phyloP scores from a whole-genome alignment of 2,113 vertebrate species.

The Megalops atlanticus region DNA sequence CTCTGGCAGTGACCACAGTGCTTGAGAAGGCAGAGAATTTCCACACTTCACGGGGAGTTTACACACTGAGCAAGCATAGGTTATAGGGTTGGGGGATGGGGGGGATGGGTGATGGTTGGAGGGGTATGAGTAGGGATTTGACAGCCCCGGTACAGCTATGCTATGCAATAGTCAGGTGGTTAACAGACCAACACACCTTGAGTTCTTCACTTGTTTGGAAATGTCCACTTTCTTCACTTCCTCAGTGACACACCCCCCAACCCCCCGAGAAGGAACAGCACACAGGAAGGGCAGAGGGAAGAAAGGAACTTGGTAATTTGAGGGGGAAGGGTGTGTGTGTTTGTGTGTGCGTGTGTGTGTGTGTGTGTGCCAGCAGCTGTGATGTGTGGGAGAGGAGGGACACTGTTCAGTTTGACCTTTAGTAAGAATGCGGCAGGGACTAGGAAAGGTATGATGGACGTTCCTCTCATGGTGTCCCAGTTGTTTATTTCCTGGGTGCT shows the following conservation, averaged over 20 bases:
- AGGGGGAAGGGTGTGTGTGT: neutral
- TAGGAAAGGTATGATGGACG: too few species aligned
- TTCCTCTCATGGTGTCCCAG: neutral
- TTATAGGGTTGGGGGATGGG: too few species aligned
- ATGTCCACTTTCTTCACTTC: neutral
- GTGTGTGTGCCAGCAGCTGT: constrained; percentile 12
- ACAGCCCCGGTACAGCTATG: too few species aligned
- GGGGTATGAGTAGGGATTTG: too few species aligned
- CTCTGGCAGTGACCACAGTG: neutral
- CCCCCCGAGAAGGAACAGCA: neutral
- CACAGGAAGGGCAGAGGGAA: neutral
- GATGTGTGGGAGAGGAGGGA: neutral
- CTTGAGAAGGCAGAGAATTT: too few species aligned
- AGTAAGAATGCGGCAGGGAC: constrained; percentile 36
- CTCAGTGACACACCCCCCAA: neutral
- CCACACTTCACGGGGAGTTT: too few species aligned
- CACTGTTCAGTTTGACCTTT: constrained; percentile 47
- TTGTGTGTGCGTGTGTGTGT: too few species aligned
- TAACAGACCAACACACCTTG: too few species aligned
- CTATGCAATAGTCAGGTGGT: too few species aligned
- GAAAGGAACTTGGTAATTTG: too few species aligned
- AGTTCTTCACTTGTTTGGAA: neutral
- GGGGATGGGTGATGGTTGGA: too few species aligned
- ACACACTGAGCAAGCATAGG: too few species aligned
- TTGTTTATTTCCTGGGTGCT: neutral